Evolutionary conservation across 2,797 vertebrate genomes (phyloP).

Genomic region (Acomys russatus): DNA sequence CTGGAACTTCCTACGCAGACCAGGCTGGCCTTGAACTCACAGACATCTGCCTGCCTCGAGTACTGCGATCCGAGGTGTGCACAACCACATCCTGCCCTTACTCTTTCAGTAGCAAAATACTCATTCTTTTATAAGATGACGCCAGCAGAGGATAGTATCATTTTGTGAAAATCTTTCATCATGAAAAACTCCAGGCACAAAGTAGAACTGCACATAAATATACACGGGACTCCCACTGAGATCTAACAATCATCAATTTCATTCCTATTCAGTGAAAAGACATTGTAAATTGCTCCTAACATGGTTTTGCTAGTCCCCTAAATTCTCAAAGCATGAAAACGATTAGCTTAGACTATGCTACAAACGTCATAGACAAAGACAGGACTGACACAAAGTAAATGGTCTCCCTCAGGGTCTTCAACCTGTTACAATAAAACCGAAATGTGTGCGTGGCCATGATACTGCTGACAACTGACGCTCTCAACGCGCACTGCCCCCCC

Average conservation of each 20-base stretch:
- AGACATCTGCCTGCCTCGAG: neutral
- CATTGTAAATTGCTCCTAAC: neutral
- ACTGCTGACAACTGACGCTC: too few species aligned
- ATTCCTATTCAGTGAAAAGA: neutral
- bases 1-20: neutral
- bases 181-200: constrained; percentile 33
- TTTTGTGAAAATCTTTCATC: constrained; percentile 20
- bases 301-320: neutral
- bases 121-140: constrained; percentile 4
- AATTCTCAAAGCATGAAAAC: neutral
- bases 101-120: constrained; percentile 36
- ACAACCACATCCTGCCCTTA: neutral
- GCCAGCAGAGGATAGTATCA: neutral
- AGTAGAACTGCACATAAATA: neutral
- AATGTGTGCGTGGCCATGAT: accelerated
- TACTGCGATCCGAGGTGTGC: neutral
- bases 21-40: neutral
- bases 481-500: too few species aligned
- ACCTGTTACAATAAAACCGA: neutral
- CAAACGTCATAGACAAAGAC: neutral
- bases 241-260: neutral
- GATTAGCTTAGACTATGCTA: neutral
- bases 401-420: neutral
- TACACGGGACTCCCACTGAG: neutral
- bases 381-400: neutral